Evolutionary conservation across 30 jellyfish, hydroid and myxozoan species (phyloP).

Genomic region (Hydra vulgaris): DNA sequence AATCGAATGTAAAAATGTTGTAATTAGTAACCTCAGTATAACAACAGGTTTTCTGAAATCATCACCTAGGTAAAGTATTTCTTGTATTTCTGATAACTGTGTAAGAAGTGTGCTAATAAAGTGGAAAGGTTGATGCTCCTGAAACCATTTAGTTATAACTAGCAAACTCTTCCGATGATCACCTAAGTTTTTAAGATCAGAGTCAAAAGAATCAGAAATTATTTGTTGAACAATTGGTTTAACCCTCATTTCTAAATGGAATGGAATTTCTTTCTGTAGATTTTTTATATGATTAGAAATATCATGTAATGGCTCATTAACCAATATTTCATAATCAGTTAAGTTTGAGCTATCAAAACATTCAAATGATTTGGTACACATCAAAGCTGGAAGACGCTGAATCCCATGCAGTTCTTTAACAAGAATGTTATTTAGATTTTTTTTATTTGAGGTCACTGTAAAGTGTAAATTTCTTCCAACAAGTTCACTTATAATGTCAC

Average conservation of each 20-base stretch:
- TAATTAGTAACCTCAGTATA: not conserved
- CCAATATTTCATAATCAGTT: constrained; percentile 5
- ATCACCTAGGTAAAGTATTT: constrained; percentile 3
- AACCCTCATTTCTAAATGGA: not conserved
- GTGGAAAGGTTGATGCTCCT: not conserved
- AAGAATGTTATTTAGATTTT: not conserved
- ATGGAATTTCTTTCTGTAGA: constrained; percentile 9
- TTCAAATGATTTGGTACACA: not conserved
- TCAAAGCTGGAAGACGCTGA: constrained; percentile 5
- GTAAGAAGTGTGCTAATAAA: not conserved
- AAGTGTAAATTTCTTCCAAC: not conserved
- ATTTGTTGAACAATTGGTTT: constrained; percentile 1
- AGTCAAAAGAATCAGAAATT: not conserved
- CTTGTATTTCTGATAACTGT: constrained; percentile 1
- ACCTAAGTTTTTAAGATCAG: constrained; percentile 6
- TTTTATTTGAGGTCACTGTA: not conserved
- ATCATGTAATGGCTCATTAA: constrained; percentile 20
- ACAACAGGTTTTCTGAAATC: not conserved
- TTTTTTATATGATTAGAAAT: constrained; percentile 12
- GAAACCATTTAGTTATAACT: not conserved
- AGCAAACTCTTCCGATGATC: constrained; percentile 9
- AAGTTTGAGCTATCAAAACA: not conserved
- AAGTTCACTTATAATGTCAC: constrained; percentile 9
- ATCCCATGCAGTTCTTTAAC: not conserved
- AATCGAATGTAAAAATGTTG: constrained; percentile 11